Percentiles rank a stretch among this genome's conserved stretches.
Conservation (phyloP, 2,888 invertebrate species). For the Melanargia galathea region DNA sequence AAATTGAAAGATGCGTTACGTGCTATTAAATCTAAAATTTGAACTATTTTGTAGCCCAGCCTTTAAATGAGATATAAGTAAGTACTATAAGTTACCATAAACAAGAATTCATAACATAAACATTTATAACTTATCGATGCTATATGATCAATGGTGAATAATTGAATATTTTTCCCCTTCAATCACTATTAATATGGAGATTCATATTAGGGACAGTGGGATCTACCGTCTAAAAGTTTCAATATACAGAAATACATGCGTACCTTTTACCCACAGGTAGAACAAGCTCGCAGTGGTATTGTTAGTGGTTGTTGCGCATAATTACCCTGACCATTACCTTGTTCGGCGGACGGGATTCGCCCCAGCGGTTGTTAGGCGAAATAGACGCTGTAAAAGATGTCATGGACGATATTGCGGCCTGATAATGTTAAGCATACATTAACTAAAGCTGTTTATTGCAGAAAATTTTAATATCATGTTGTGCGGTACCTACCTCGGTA, state of each 20-base stretch:
- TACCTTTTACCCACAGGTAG: conserved; percentile 43
- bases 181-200: too few species aligned
- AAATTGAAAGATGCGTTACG: too few species aligned
- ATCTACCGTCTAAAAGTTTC: too few species aligned
- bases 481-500: not conserved
- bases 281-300: conserved; percentile 77
- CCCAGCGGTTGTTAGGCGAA: conserved; percentile 75
- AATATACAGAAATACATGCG: conserved; percentile 2
- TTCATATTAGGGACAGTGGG: too few species aligned
- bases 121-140: too few species aligned
- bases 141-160: too few species aligned
- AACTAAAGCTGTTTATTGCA: conserved; percentile 51
- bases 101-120: too few species aligned
- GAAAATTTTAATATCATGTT: conserved; percentile 23
- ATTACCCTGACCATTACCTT: conserved; percentile 81
- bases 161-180: too few species aligned
- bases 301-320: conserved; percentile 79
- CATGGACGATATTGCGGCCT: conserved; percentile 66
- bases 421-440: conserved; percentile 58
- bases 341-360: conserved; percentile 73
- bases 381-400: conserved; percentile 69
- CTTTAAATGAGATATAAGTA: too few species aligned
- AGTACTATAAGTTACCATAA: too few species aligned
- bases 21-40: too few species aligned
- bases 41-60: too few species aligned